These are phyloP conservation scores for Hyperoodon ampullatus DNA, from an alignment of 2,113 vertebrate genomes.

Conservation along the genomic window DNA sequence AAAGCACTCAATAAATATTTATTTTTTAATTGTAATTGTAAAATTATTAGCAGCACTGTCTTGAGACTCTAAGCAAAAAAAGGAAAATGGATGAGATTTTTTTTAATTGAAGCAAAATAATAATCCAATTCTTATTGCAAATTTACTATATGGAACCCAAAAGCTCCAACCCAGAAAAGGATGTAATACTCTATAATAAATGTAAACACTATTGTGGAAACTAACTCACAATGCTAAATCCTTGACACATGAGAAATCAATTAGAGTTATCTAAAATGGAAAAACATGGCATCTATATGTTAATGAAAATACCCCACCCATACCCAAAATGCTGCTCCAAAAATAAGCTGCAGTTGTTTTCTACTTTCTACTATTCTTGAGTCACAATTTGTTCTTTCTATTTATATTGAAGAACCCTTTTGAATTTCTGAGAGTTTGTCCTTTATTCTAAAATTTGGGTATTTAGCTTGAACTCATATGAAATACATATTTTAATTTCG, in stretches of 20 bases:
- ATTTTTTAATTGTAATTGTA: background rate
- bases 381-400: background rate
- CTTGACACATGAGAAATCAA: slow-evolving; percentile 27
- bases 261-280: slow-evolving; percentile 40
- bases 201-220: background rate
- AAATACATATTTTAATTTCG: slow-evolving; percentile 39
- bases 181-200: background rate
- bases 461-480: background rate
- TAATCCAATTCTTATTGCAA: background rate
- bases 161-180: background rate
- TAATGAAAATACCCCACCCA: background rate
- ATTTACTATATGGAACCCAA: background rate
- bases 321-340: background rate
- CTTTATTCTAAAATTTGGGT: slow-evolving; percentile 43
- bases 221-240: background rate
- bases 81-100: background rate
- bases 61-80: background rate
- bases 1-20: background rate
- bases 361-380: background rate
- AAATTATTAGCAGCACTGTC: background rate
- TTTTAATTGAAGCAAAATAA: slow-evolving; percentile 4
- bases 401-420: slow-evolving; percentile 17
- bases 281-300: background rate
- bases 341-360: slow-evolving; percentile 34
- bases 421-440: slow-evolving; percentile 36